phyloP scores from a whole-genome alignment of 2,113 vertebrate species.

The Nestor notabilis region DNA sequence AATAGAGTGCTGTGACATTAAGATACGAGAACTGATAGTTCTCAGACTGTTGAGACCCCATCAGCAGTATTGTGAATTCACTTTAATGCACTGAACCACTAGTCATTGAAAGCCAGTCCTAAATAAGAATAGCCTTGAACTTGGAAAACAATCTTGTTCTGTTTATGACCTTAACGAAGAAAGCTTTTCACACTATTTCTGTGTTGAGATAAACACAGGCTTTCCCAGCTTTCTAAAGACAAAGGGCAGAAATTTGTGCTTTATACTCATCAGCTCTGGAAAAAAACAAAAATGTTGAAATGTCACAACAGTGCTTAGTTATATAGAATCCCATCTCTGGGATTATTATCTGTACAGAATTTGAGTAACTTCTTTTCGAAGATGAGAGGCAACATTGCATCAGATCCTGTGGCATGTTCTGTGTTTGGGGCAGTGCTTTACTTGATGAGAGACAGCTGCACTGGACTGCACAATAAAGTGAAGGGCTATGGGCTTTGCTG shows the following conservation, averaged over 20 bases:
- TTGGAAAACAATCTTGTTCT: neutral
- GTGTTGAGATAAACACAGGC: neutral
- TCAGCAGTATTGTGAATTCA: neutral
- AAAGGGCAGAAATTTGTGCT: slow-evolving; percentile 26
- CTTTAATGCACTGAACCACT: neutral
- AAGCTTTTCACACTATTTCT: slow-evolving; percentile 13
- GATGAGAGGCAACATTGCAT: neutral
- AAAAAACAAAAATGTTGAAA: neutral
- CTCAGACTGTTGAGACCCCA: neutral
- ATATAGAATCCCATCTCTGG: neutral
- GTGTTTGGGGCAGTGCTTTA: neutral
- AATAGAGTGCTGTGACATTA: neutral
- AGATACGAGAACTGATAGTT: neutral
- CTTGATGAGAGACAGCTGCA: neutral
- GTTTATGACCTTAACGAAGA: slow-evolving; percentile 1
- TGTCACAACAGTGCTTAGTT: neutral
- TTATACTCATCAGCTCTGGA: neutral
- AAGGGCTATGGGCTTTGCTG: neutral
- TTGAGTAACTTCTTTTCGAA: neutral
- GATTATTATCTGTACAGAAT: neutral
- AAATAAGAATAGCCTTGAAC: neutral
- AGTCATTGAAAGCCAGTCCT: neutral
- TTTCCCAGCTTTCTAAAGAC: neutral
- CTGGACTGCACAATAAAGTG: neutral
- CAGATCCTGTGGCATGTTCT: neutral